Evolutionary conservation across 1,140 invertebrate genomes (phyloP), one percentile per base, ranked within the genome.

Genomic region (Drosophila littoralis): DNA sequence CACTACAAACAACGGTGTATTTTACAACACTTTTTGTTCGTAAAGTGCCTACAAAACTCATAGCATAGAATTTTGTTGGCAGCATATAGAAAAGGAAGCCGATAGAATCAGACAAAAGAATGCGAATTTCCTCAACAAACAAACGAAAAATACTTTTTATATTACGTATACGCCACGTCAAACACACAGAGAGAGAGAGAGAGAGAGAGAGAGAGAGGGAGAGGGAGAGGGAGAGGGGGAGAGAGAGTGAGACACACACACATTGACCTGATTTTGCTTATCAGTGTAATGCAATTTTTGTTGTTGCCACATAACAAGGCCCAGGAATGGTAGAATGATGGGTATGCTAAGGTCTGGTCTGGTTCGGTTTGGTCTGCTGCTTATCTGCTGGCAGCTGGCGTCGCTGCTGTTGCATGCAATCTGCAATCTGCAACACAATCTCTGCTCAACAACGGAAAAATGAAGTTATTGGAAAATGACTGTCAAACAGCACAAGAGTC

Each of bases 381-480:
- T 74, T 63, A 68, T 69, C 72, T 61, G 43, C 51, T 50, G 66
- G 40, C 65, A 60, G 57, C 40, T 70, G 71, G 40, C 58, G 58
- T 43, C 58, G 66, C 32, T 75, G 42, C 46, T 57, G 78, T 78
- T 79, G 72, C 72, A 66, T 69, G 40, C 64, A 65, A 59, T 70
- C 76, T 66, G 73, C 83, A 86, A 86, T 86, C 82, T 86, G 80
- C 84, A 86, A 89, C 83, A 86, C 84, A 86, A 86, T 86, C 83
- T 89, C 80, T 83, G 84, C 83, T 84, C 84, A 86, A 89, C 84
- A 83, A 89, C 83, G 80, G 80, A 86, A 86, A 86, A 86, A 86
- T 86, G 84, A 86, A 86, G 84, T 86, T 86, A 86, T 86, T 86
- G 83, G 83, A 86, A 75, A 86, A 89, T 86, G 83, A 89, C 83